phyloP scores from a whole-genome alignment of 2,888 invertebrate genomes.

The Lithophane semibrunnea region DNA sequence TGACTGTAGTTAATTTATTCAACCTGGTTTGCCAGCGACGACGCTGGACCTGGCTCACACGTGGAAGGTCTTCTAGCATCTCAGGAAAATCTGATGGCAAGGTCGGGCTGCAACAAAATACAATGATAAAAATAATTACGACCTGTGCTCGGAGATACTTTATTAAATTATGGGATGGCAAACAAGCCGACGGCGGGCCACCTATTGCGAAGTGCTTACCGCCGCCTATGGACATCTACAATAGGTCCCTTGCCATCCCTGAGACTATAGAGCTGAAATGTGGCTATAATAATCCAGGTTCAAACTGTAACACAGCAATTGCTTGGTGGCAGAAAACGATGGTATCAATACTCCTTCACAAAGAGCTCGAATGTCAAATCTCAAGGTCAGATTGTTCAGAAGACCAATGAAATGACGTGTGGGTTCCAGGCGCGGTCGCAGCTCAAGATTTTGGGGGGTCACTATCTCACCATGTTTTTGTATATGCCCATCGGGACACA shows the following conservation, averaged over 20 bases:
- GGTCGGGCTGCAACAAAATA: conserved; percentile 56
- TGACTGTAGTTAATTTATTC: conserved; percentile 72
- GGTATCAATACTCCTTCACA: too few species aligned
- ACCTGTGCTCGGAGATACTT: background rate
- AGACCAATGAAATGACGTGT: background rate
- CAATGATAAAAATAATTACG: background rate
- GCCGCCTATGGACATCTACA: background rate
- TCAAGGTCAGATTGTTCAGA: background rate
- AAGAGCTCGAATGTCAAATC: background rate
- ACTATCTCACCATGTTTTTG: too few species aligned
- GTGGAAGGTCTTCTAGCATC: conserved; percentile 70
- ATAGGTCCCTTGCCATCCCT: background rate
- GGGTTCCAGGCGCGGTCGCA: too few species aligned
- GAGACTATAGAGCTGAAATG: background rate
- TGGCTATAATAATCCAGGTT: background rate
- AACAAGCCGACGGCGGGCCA: background rate
- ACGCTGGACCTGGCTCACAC: conserved; percentile 78
- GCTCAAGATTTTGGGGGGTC: too few species aligned
- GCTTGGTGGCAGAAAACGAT: background rate
- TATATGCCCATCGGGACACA: too few species aligned
- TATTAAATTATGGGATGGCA: background rate
- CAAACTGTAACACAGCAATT: background rate
- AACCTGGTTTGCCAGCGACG: conserved; percentile 81
- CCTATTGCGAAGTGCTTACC: background rate
- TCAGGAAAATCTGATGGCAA: conserved; percentile 79